These are phyloP conservation scores for Arvicanthis niloticus DNA, from an alignment of 2,113 vertebrate genomes.

Conservation along the genomic window DNA sequence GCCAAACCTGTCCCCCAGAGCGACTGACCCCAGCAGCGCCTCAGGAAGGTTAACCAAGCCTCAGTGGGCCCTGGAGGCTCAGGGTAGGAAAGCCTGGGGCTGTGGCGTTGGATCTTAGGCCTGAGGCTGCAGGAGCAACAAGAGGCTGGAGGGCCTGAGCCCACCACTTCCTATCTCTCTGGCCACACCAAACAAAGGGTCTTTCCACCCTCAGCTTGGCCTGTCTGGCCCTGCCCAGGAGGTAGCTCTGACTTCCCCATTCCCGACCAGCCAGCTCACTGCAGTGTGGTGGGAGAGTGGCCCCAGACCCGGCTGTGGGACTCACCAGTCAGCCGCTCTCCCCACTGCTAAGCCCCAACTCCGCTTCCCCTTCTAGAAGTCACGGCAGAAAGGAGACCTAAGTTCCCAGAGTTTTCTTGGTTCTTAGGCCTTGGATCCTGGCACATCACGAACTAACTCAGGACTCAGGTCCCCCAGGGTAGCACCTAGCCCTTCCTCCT, in stretches of 20 bases:
- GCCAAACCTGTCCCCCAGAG: not conserved
- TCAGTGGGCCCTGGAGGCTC: rapidly evolving
- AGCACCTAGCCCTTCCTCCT: not conserved
- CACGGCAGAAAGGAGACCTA: slow-evolving; percentile 56
- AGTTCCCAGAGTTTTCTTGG: not conserved
- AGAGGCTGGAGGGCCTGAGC: not conserved
- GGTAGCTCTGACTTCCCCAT: slow-evolving; percentile 69
- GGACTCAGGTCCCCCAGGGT: rapidly evolving
- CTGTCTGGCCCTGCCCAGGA: not conserved
- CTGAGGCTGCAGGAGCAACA: rapidly evolving
- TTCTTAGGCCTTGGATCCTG: not conserved
- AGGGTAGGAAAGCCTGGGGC: not conserved
- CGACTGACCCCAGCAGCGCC: rapidly evolving
- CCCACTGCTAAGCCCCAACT: slow-evolving; percentile 45
- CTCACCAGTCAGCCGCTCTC: slow-evolving; percentile 34
- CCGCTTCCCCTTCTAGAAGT: slow-evolving; percentile 68
- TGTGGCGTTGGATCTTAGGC: not conserved
- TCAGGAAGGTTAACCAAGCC: not conserved
- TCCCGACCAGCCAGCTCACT: not conserved
- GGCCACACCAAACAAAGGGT: not conserved
- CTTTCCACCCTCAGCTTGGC: slow-evolving; percentile 52
- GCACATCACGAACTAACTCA: not conserved
- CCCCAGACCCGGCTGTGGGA: slow-evolving; percentile 31
- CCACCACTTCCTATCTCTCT: not conserved
- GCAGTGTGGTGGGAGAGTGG: rapidly evolving